Conservation (phyloP, 2,797 vertebrate genomes). For the Thunnus albacares region DNA sequence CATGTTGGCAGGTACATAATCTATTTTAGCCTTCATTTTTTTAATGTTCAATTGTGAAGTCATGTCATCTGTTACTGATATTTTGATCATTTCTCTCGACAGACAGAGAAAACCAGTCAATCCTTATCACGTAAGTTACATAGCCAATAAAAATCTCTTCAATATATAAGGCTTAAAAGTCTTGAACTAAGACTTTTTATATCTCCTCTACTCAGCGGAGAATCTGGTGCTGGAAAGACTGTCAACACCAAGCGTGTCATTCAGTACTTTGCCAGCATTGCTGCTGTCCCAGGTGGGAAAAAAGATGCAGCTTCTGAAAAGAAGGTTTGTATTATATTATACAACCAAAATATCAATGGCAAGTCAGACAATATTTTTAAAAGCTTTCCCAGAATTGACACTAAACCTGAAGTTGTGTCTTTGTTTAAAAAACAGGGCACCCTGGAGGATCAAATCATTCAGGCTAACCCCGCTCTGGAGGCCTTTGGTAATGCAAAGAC, state of each 20-base stretch:
- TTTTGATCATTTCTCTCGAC: conserved; percentile 22
- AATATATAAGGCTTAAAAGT: background rate
- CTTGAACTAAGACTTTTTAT: background rate
- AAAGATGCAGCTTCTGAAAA: conserved; percentile 85
- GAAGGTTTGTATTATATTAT: conserved; percentile 79
- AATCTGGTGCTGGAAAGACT: conserved; percentile 95
- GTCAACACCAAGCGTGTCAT: conserved; percentile 95
- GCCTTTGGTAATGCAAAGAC: conserved; percentile 94
- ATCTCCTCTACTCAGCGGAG: conserved; percentile 83
- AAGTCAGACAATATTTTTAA: background rate
- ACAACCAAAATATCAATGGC: background rate
- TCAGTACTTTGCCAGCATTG: conserved; percentile 93
- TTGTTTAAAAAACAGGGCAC: conserved; percentile 79
- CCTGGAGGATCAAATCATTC: conserved; percentile 93
- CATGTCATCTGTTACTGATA: background rate
- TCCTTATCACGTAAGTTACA: conserved; percentile 91
- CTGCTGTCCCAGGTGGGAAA: conserved; percentile 86
- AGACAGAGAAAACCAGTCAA: conserved; percentile 93
- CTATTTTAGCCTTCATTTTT: background rate
- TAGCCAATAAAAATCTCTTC: background rate
- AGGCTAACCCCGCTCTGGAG: conserved; percentile 92
- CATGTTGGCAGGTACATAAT: conserved; percentile 80
- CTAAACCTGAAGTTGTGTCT: background rate
- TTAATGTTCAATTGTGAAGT: background rate
- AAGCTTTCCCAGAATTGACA: background rate